These are phyloP conservation scores for Spilogale gracilis DNA, from an alignment of 2,113 vertebrate genomes.

Conservation along the genomic window DNA sequence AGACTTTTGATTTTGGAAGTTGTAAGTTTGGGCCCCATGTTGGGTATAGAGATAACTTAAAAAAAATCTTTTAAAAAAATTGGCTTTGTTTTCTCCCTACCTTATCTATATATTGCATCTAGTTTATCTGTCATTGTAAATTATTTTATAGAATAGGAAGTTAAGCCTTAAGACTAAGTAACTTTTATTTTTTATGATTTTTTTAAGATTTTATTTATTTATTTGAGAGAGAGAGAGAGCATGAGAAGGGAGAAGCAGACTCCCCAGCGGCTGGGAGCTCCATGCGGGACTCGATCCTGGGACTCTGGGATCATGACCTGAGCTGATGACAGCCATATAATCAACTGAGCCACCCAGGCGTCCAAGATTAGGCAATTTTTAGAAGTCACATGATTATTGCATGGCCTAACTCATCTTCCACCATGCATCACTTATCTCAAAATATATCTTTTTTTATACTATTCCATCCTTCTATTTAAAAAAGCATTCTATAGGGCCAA, in stretches of 20 bases:
- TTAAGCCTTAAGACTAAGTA: background rate
- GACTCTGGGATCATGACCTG: too few species aligned
- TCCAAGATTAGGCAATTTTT: background rate
- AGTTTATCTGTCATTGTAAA: background rate
- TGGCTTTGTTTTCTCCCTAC: background rate
- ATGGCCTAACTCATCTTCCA: background rate
- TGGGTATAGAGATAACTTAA: background rate
- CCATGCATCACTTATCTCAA: background rate
- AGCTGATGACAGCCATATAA: too few species aligned
- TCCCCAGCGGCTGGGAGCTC: too few species aligned
- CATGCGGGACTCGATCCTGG: too few species aligned
- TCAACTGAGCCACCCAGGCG: too few species aligned
- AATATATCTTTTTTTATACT: background rate
- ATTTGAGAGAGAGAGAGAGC: too few species aligned
- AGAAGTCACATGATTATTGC: background rate
- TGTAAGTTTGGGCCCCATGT: background rate
- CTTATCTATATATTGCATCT: background rate
- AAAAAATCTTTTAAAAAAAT: background rate
- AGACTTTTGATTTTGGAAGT: background rate
- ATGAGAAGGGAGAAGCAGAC: too few species aligned
- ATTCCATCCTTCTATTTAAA: background rate
- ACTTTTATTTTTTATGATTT: background rate
- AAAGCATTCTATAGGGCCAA: background rate
- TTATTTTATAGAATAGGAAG: background rate
- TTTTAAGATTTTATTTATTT: too few species aligned